These are phyloP conservation scores for Dendrolimus houi DNA, from an alignment of 2,888 invertebrate genomes.

Conservation along the genomic window DNA sequence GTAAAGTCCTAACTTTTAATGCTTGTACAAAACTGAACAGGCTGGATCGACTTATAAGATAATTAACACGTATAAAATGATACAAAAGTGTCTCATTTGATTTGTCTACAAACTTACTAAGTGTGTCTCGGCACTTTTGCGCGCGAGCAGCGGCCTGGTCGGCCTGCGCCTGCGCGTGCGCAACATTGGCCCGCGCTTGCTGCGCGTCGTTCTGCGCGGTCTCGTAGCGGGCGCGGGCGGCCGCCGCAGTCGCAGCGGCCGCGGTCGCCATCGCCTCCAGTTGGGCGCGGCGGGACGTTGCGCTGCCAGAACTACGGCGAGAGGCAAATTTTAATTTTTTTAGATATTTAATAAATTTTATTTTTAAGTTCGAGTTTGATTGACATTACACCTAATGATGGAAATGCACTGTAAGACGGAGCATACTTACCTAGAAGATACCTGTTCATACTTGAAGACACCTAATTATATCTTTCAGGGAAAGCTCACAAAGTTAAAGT, in stretches of 20 bases:
- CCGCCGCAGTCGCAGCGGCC: conserved; percentile 24
- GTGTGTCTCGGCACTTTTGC: conserved; percentile 21
- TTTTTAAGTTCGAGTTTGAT: too few species aligned
- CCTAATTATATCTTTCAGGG: too few species aligned
- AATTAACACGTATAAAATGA: too few species aligned
- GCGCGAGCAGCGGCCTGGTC: conserved; percentile 26
- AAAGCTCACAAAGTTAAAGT: too few species aligned
- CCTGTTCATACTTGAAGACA: too few species aligned
- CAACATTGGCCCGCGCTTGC: conserved; percentile 41
- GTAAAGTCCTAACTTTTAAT: too few species aligned
- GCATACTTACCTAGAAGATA: too few species aligned
- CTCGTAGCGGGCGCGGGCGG: conserved; percentile 40
- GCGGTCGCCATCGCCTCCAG: conserved; percentile 21
- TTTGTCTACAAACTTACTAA: conserved; percentile 20
- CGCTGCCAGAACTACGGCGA: conserved; percentile 30
- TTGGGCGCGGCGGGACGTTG: conserved; percentile 25
- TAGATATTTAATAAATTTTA: neutral
- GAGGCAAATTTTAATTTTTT: neutral
- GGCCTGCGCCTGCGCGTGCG: conserved; percentile 27
- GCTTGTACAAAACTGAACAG: too few species aligned
- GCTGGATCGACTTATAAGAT: too few species aligned
- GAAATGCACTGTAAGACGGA: too few species aligned
- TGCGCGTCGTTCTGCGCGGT: conserved; percentile 50
- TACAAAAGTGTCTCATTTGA: too few species aligned
- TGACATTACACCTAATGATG: too few species aligned